A percentile compares a stretch with the other conserved stretches of the same genome.
phyloP scores from a whole-genome alignment of 2,113 vertebrate species.

The Camelus bactrianus region DNA sequence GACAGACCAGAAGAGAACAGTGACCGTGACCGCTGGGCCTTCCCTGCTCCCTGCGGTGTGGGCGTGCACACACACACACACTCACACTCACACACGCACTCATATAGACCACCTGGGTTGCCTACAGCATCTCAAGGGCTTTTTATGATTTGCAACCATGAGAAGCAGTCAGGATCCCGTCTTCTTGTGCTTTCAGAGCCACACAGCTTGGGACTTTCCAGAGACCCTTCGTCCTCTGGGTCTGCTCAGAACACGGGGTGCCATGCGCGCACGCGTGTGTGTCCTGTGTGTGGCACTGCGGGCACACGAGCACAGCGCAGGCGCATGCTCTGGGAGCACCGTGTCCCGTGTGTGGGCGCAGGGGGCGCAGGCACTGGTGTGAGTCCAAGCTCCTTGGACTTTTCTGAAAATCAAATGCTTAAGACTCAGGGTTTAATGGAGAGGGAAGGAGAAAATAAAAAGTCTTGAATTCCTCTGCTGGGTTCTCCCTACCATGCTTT shows the following conservation, averaged over 20 bases:
- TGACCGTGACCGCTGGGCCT: constrained; percentile 66
- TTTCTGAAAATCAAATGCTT: neutral
- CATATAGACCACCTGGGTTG: neutral
- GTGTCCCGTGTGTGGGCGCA: accelerated
- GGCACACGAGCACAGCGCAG: accelerated
- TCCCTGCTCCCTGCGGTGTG: constrained; percentile 58
- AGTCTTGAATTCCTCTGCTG: neutral
- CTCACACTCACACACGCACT: neutral
- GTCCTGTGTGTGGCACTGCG: neutral
- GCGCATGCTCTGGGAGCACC: neutral
- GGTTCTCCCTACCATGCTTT: neutral
- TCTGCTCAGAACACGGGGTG: neutral
- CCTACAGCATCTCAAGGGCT: neutral
- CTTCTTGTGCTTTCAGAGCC: accelerated
- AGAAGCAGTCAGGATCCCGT: neutral
- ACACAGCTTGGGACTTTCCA: accelerated
- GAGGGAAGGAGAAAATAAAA: neutral
- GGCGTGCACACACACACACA: accelerated
- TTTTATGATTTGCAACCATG: accelerated
- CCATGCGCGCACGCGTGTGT: neutral
- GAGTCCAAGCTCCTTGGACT: neutral
- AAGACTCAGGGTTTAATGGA: neutral
- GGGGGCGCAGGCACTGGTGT: neutral
- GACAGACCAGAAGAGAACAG: constrained; percentile 71
- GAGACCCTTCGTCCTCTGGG: neutral